These are phyloP conservation scores for Gryon sp. DNA, from an alignment of 1,140 invertebrate species.

Conservation along the genomic window DNA sequence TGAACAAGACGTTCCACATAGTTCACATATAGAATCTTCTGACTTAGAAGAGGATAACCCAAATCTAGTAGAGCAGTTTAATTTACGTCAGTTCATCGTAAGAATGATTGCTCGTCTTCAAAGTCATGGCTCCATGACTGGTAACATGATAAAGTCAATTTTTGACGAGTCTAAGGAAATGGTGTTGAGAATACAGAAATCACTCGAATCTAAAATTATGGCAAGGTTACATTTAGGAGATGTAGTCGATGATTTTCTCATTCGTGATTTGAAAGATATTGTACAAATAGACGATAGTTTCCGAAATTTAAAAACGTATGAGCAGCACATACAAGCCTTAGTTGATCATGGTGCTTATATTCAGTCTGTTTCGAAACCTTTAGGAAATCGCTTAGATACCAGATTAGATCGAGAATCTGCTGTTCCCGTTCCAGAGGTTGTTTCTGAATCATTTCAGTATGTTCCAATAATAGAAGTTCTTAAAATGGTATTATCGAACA, in stretches of 20 bases:
- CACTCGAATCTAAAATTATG: background rate
- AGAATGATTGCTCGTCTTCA: constrained; percentile 24
- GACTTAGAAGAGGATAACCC: background rate
- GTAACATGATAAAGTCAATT: constrained; percentile 10
- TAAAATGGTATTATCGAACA: constrained; percentile 23
- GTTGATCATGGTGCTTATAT: constrained; percentile 15
- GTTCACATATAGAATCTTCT: too few species aligned
- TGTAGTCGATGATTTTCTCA: background rate
- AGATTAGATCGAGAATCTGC: constrained; percentile 1
- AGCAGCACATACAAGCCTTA: constrained; percentile 21
- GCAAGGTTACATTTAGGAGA: background rate
- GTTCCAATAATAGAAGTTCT: constrained; percentile 23
- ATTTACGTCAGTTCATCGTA: constrained; percentile 17
- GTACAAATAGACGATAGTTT: constrained; percentile 11
- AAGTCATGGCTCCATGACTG: constrained; percentile 26
- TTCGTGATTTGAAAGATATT: constrained; percentile 6
- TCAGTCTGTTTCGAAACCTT: constrained; percentile 16
- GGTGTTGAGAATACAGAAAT: background rate
- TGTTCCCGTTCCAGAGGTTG: constrained; percentile 7
- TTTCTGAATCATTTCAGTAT: constrained; percentile 30
- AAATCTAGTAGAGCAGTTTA: background rate
- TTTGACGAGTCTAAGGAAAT: constrained; percentile 19
- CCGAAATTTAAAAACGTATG: background rate
- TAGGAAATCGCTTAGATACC: constrained; percentile 15
- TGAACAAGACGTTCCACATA: background rate